Conservation (phyloP, 2,797 vertebrate species). For the Myotis myotis region DNA sequence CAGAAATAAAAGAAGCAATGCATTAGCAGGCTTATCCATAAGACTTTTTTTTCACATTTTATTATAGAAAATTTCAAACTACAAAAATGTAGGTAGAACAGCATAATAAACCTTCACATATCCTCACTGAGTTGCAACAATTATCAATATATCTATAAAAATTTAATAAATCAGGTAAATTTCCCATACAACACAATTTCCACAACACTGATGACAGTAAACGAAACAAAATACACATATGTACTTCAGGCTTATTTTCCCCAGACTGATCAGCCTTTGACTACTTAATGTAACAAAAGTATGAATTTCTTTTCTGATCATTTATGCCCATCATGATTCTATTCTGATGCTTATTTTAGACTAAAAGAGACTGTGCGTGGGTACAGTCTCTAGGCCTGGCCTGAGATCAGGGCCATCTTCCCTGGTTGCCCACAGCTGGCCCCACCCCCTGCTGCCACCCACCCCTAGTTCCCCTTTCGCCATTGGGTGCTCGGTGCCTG, state of each 20-base stretch:
- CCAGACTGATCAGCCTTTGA: background rate
- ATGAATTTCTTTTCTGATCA: background rate
- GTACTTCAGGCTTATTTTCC: background rate
- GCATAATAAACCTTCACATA: background rate
- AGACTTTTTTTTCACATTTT: background rate
- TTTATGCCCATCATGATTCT: background rate
- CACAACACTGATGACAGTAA: background rate
- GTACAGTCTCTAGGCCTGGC: too few relatives aligned
- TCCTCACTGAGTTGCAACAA: background rate
- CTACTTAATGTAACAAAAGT: conserved; percentile 8
- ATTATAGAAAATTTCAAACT: background rate
- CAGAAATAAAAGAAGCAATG: background rate
- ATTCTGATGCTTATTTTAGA: background rate
- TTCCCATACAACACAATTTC: background rate
- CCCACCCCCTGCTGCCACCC: too few relatives aligned
- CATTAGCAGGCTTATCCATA: background rate
- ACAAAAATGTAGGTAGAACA: background rate
- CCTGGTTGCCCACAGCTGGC: too few relatives aligned
- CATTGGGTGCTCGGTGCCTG: too few relatives aligned
- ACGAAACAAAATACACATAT: background rate
- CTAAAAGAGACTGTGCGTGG: too few relatives aligned
- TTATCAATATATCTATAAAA: background rate
- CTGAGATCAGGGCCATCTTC: too few relatives aligned
- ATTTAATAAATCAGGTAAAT: background rate
- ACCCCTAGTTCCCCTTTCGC: too few relatives aligned